Conservation (phyloP, 2,797 vertebrate genomes). For the Enteromius viviparus region DNA sequence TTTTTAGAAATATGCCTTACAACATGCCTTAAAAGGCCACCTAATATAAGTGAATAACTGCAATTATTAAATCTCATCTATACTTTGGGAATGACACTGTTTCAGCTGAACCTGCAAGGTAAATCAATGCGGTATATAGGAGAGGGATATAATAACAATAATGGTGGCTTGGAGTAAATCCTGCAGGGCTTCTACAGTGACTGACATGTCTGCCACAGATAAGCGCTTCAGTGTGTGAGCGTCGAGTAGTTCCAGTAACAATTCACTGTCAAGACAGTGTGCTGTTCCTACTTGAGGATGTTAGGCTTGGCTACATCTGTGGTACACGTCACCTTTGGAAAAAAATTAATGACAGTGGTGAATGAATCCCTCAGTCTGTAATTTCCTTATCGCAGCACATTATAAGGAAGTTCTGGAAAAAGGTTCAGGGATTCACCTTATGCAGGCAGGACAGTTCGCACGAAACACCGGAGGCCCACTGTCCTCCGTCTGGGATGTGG, state of each 20-base stretch:
- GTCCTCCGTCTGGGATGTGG: constrained; percentile 17
- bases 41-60: not conserved
- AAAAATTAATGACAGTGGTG: constrained; percentile 31
- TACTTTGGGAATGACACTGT: not conserved
- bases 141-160: constrained; percentile 32
- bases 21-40: too few species aligned
- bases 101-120: constrained; percentile 27
- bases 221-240: constrained; percentile 51
- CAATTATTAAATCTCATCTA: not conserved
- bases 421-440: constrained; percentile 4
- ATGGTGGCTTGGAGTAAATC: constrained; percentile 24
- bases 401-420: constrained; percentile 18
- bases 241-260: constrained; percentile 44
- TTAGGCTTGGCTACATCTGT: constrained; percentile 46
- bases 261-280: constrained; percentile 52
- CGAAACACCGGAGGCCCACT: not conserved
- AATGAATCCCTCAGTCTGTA: not conserved
- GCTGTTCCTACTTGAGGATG: constrained; percentile 52
- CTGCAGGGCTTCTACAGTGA: constrained; percentile 30
- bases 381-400: constrained; percentile 42
- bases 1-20: not conserved
- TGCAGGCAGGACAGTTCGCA: not conserved
- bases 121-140: not conserved
- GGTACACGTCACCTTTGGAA: constrained; percentile 39
- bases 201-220: constrained; percentile 50